Base-by-base conservation (phyloP, 2,888 invertebrate genomes). In the Diachrysia chrysitis region DNA sequence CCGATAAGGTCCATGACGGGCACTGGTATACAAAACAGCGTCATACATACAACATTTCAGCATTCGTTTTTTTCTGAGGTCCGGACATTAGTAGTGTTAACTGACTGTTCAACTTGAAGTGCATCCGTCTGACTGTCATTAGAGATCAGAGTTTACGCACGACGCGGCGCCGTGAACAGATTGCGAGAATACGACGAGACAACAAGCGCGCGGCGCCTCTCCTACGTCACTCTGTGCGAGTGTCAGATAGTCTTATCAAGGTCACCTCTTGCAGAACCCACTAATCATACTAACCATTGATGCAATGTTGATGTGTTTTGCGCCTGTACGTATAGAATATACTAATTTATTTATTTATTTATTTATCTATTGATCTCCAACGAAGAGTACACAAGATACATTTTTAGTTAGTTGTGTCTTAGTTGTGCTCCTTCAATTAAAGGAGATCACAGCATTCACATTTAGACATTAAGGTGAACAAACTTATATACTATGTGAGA, bases 1-100 rank as follows among this genome's bases (percentile, higher is more conserved):
- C 62, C 9, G 25, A 37, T 59, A 17, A 51, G 48, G 53, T 19
- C 25, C 46, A 57, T 51, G 32, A 60, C 25, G 23, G 21, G 17
- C 32, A 58, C 4, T 19, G 14, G 48, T 21, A 12, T 21, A 19
- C 48, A 19, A 17, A 48, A 7, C 48, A 48, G 19, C 48, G 48
- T 19, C 48, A 19, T 37, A 37, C 16, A 7, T 29, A 29, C 0
- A 29, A 5, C 25, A 25, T 25, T 29, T 29, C 7, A 29, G 29
- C 29, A 7, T 5, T 29, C 29, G 37, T 37, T 9, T 10, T 35
- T 17, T 35, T 37, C 37, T 14, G 14, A 32, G 19, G 19, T 14
- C 14, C 14, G 14, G 32, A 35, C 25, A 19, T 29, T n/a, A 16
- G 42, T 42, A 19, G 2, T 21, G n/a, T n/a, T n/a, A 5, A 25